Evolutionary conservation across 53 echinoderm and acorn worm species (phyloP), one percentile per base, ranked within the genome.

Genomic region (Arbacia lixula): DNA sequence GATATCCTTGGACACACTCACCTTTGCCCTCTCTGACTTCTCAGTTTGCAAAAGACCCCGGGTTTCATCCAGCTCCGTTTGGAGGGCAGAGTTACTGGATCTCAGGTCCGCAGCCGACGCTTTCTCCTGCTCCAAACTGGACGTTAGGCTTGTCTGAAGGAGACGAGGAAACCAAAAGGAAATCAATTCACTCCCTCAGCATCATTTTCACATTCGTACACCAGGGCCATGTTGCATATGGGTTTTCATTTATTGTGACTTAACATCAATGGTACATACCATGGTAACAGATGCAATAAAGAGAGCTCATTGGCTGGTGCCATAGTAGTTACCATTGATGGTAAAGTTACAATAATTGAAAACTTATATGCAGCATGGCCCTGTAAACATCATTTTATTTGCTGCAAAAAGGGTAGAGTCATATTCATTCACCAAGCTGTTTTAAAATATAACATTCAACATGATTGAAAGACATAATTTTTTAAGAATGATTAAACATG

Each of bases 21-120:
- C 97, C 93, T 91, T 90, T 22, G 84, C 64, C 64, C 72, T 78
- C 22, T 94, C 88, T 34, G 81, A 39, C 54, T 86, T 97, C 66
- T 92, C 94, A 73, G 84, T 61, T 26, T 90, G 65, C 10, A 88
- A 41, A 32, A 65, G 37, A 12, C 16, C 16, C 17, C 85, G 69
- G 16, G 86, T 54, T 36, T 89, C 79, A 21, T 86, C 68, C 35
- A 94, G 67, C 34, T 97, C 88, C 27, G 42, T 19, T 12, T 85
- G 82, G 5, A 94, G 57, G 0, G 60, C 64, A 3, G 51, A 58
- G n/a, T 80, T 94, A 5, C 65, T 61, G 8, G 86, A 86, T 30
- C 73, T 83, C 10, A 94, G 10, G 37, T 92, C 90, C 25, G 33
- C 27, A 14, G 64, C 68, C 11, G 50, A 60, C 20, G 32, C 40